A percentile compares a stretch with the other conserved stretches of the same genome.
Conservation (phyloP, 2,888 invertebrate genomes). For the Eudemis profundana region DNA sequence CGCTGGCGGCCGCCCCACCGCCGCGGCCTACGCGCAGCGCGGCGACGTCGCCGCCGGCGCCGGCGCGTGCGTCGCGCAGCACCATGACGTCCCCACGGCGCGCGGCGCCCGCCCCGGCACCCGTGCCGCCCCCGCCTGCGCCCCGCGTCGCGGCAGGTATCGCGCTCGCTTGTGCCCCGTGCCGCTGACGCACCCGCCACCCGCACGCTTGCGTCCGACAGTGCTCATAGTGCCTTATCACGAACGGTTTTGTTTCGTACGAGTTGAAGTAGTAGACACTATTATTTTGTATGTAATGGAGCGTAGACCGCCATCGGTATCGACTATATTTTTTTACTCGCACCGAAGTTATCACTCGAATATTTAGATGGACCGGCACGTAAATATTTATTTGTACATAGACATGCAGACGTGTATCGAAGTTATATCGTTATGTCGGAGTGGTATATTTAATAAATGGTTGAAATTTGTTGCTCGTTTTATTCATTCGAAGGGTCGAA, state of each 20-base stretch:
- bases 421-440: conserved; percentile 47
- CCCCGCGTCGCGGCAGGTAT: conserved; percentile 55
- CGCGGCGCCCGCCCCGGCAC: conserved; percentile 49
- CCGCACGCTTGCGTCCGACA: conserved; percentile 54
- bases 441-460: conserved; percentile 47
- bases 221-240: conserved; percentile 57
- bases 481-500: conserved; percentile 60
- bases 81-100: conserved; percentile 63
- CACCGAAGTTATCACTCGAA: conserved; percentile 32
- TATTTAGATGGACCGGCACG: conserved; percentile 43
- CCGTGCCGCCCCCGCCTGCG: conserved; percentile 44
- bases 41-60: conserved; percentile 34
- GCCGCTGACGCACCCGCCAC: conserved; percentile 43
- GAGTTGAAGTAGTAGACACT: conserved; percentile 20
- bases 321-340: conserved; percentile 22
- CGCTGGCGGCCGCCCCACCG: conserved; percentile 34
- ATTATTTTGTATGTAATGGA: conserved; percentile 21
- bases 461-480: conserved; percentile 58
- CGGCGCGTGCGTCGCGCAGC: conserved; percentile 49
- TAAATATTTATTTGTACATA: conserved; percentile 45
- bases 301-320: conserved; percentile 29
- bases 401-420: conserved; percentile 45
- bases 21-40: conserved; percentile 30
- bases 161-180: conserved; percentile 58
- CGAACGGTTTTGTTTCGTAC: conserved; percentile 30